phyloP scores from a whole-genome alignment of 1,140 invertebrate species.

The Cherax quadricarinatus region DNA sequence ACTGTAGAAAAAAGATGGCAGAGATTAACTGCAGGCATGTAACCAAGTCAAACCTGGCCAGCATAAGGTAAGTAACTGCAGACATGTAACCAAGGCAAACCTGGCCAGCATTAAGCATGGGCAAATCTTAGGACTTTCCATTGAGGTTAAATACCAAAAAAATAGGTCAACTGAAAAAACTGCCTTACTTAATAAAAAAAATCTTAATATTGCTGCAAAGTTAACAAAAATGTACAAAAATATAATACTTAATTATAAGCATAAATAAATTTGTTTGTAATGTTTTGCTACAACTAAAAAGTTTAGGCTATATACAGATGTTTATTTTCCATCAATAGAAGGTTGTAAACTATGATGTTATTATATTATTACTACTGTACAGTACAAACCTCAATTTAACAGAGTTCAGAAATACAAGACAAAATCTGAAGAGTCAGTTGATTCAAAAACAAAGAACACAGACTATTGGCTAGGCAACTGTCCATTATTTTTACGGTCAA shows the following conservation, averaged over 20 bases:
- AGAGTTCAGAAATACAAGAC: no score
- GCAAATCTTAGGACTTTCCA: constrained; percentile 31
- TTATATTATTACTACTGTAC: no score
- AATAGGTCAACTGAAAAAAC: neutral
- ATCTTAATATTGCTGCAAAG: neutral
- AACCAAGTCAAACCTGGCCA: constrained; percentile 40
- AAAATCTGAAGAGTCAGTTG: no score
- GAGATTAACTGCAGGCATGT: constrained; percentile 52
- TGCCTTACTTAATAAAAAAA: neutral
- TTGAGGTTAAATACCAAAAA: neutral
- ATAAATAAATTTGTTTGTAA: neutral
- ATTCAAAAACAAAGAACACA: no score
- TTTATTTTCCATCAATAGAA: no score
- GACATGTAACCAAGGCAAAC: constrained; percentile 39
- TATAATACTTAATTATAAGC: neutral
- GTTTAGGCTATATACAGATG: no score
- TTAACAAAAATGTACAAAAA: constrained; percentile 15
- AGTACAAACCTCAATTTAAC: no score
- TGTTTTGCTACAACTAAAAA: no score
- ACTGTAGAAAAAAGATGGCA: constrained; percentile 69
- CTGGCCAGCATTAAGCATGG: constrained; percentile 40
- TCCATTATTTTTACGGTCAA: no score
- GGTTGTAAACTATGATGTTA: no score
- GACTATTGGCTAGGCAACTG: no score
- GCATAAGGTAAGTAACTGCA: constrained; percentile 45